phyloP scores from a whole-genome alignment of 2,113 vertebrate genomes.

The Perccottus glenii region DNA sequence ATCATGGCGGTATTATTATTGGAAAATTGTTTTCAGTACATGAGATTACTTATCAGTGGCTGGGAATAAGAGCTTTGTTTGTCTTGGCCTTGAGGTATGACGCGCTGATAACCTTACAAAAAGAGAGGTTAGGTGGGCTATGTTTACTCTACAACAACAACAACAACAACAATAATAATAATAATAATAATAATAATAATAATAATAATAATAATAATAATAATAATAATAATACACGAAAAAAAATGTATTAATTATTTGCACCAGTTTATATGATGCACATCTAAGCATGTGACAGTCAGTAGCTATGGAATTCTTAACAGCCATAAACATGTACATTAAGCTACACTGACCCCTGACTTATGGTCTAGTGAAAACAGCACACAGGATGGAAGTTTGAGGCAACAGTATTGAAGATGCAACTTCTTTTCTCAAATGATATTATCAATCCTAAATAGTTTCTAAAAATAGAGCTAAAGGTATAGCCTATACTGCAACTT shows the following conservation, averaged over 20 bases:
- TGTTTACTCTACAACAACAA: conserved; percentile 1
- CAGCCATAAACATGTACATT: background rate
- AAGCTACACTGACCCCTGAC: background rate
- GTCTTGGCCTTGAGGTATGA: conserved; percentile 30
- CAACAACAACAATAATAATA: background rate
- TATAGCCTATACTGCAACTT: too few relatives aligned
- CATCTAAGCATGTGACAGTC: too few relatives aligned
- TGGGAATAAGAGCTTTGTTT: conserved; percentile 18
- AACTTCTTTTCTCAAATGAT: too few relatives aligned
- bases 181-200: background rate
- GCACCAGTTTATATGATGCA: too few relatives aligned
- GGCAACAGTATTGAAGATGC: too few relatives aligned
- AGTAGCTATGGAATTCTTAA: too few relatives aligned
- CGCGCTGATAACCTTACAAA: conserved; percentile 30
- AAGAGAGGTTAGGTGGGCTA: conserved; percentile 1
- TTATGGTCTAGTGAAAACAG: too few relatives aligned
- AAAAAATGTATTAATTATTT: background rate
- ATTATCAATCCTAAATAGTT: too few relatives aligned
- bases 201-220: background rate
- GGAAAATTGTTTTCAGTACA: conserved; percentile 7
- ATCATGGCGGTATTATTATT: conserved; percentile 3
- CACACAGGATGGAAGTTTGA: too few relatives aligned
- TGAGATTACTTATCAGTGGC: background rate
- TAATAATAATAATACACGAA: background rate
- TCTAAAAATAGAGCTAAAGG: too few relatives aligned